A percentile compares a stretch with the other conserved stretches of the same genome.
Evolutionary conservation across 2,888 invertebrate species (phyloP).

Genomic region (Neocrepidodera transversa): DNA sequence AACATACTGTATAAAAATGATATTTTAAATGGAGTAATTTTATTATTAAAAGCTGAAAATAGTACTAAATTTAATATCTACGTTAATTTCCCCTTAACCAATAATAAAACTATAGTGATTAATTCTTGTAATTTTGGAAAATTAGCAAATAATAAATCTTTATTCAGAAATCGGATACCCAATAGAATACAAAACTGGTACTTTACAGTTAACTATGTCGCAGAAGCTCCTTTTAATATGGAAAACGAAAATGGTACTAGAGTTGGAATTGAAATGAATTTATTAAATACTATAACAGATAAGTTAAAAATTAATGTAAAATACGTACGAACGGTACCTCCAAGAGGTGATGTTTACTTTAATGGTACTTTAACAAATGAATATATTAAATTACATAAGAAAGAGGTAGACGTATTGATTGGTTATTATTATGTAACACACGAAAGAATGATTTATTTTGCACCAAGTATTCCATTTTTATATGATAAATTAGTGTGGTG

Average conservation of each 20-base stretch:
- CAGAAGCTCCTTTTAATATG: neutral
- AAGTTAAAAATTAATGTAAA: neutral
- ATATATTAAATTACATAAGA: neutral
- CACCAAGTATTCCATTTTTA: neutral
- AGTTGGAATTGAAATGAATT: neutral
- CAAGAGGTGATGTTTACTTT: neutral
- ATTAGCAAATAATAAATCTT: neutral
- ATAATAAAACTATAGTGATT: neutral
- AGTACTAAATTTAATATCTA: neutral
- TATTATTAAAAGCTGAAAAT: neutral
- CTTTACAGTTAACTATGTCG: neutral
- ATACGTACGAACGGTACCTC: neutral
- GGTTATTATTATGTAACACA: neutral
- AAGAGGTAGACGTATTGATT: neutral
- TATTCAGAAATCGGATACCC: neutral
- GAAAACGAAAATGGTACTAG: neutral
- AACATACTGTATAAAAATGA: neutral
- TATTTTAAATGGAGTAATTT: neutral
- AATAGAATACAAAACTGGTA: neutral
- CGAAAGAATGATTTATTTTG: neutral
- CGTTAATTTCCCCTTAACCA: neutral
- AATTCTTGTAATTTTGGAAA: neutral
- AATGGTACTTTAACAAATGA: neutral
- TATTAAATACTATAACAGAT: neutral
- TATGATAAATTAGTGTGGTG: constrained; percentile 2